Evolutionary conservation across 2,797 vertebrate genomes (phyloP).

Genomic region (Pseudocheirus occidentalis): DNA sequence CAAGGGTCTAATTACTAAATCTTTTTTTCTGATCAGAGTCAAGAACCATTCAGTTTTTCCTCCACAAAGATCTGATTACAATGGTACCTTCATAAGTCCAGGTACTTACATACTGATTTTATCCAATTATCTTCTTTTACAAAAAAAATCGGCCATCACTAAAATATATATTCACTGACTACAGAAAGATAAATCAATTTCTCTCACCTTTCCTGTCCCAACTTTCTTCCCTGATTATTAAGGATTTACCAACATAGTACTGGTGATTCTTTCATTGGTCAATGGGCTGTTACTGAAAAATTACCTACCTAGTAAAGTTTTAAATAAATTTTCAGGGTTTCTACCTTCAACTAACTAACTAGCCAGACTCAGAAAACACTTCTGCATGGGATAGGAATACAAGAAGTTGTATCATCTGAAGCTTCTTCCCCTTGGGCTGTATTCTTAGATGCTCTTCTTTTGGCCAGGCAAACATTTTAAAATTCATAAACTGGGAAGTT

Average conservation of each 20-base stretch:
- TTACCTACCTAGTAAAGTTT: neutral
- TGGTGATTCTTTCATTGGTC: neutral
- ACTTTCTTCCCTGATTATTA: neutral
- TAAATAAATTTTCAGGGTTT: neutral
- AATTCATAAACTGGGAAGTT: conserved; percentile 19
- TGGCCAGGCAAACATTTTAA: conserved; percentile 13
- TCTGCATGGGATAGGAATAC: neutral
- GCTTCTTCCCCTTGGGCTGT: neutral
- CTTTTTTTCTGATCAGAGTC: neutral
- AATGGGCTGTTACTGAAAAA: conserved; percentile 42
- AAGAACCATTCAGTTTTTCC: conserved; percentile 8
- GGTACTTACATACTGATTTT: neutral
- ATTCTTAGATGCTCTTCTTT: neutral
- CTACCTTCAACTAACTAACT: conserved; percentile 17
- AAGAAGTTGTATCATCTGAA: neutral
- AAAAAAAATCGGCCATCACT: conserved; percentile 21
- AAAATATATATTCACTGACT: neutral
- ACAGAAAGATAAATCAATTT: neutral
- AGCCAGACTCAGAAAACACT: conserved; percentile 25
- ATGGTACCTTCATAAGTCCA: conserved; percentile 27
- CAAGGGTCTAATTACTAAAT: neutral
- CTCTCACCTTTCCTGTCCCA: conserved; percentile 25
- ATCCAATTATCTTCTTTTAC: conserved; percentile 1
- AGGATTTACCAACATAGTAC: neutral
- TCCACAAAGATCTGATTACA: neutral